These are phyloP conservation scores for Parauchenoglanis ngamensis DNA, from an alignment of 2,797 vertebrate species.

Conservation along the genomic window DNA sequence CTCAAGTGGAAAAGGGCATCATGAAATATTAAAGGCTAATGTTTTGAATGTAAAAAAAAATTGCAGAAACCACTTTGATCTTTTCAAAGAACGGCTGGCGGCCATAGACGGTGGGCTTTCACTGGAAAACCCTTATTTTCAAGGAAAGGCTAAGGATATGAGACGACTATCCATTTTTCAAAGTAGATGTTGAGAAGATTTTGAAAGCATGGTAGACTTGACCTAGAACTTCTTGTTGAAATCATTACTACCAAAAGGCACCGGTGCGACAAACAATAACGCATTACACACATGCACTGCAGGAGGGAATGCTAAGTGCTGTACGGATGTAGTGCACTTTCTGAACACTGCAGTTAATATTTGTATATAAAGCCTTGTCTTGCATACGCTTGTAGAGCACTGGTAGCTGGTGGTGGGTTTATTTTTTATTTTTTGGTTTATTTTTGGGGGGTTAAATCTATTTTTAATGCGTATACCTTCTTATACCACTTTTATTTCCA, in stretches of 20 bases:
- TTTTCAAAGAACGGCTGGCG: conserved; percentile 46
- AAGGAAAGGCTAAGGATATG: conserved; percentile 15
- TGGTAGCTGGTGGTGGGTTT: too few species aligned
- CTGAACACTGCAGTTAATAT: too few species aligned
- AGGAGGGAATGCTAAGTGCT: too few species aligned
- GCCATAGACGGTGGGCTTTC: neutral
- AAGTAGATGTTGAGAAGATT: conserved; percentile 12
- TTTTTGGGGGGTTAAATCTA: too few species aligned
- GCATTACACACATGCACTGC: too few species aligned
- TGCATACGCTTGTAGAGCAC: too few species aligned
- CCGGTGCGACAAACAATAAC: neutral
- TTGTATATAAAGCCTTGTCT: too few species aligned
- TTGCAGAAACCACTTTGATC: conserved; percentile 48
- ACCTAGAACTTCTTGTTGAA: conserved; percentile 8
- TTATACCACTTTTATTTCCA: too few species aligned
- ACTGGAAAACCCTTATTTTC: conserved; percentile 11
- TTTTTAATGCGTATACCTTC: too few species aligned
- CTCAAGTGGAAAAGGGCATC: conserved; percentile 32
- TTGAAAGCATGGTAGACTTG: conserved; percentile 11
- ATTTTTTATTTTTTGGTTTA: too few species aligned
- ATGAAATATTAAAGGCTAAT: conserved; percentile 50
- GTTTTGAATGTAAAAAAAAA: conserved; percentile 43
- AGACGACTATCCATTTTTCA: conserved; percentile 19
- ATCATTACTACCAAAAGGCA: neutral
- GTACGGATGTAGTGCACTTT: too few species aligned